Conservation (phyloP, 2,797 vertebrate species). For the Amblyopsis hoosieri region DNA sequence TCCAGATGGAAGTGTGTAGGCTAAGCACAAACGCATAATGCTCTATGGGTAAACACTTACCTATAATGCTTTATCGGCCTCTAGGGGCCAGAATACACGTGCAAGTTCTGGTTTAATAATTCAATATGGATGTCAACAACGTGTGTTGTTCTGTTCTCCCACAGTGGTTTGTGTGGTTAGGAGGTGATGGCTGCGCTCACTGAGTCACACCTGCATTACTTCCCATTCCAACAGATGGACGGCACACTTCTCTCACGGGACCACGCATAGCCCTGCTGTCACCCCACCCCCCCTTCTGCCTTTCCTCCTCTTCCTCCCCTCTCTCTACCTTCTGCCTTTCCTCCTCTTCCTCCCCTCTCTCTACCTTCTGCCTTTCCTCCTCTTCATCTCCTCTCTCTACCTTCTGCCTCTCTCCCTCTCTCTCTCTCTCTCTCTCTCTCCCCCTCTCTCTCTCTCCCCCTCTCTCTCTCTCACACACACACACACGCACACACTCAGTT, state of each 20-base stretch:
- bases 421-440: slow-evolving; percentile 2
- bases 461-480: neutral
- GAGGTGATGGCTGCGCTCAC: slow-evolving; percentile 64
- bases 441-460: neutral
- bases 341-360: slow-evolving; percentile 39
- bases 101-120: no score
- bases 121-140: no score
- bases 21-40: neutral
- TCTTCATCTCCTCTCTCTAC: slow-evolving; percentile 17
- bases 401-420: neutral
- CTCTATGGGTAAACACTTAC: no score
- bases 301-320: neutral
- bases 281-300: slow-evolving; percentile 27
- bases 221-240: slow-evolving; percentile 56
- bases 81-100: no score
- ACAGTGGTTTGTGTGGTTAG: slow-evolving; percentile 37
- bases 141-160: slow-evolving; percentile 1
- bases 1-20: neutral
- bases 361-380: slow-evolving; percentile 11
- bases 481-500: neutral
- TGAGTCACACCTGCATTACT: slow-evolving; percentile 53
- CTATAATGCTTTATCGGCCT: no score
- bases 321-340: neutral
- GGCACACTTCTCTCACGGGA: slow-evolving; percentile 39
- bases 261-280: slow-evolving; percentile 20